Conservation (phyloP, 2,113 vertebrate genomes). For the Sceloporus undulatus region DNA sequence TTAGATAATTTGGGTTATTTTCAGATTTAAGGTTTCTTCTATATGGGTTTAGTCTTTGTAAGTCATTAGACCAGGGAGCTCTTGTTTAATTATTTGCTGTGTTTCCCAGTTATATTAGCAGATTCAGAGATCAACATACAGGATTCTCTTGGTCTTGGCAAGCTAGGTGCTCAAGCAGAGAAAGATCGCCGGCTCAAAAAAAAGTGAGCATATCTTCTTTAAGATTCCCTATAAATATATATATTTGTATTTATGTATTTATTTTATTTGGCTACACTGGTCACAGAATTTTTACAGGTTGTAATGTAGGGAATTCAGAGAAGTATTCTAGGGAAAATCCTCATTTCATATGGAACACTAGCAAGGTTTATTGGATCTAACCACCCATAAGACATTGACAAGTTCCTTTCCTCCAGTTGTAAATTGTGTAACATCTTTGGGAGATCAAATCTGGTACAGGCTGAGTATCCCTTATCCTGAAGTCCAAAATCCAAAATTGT, state of each 20-base stretch:
- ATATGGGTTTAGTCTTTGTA: neutral
- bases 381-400: neutral
- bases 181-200: conserved; percentile 94
- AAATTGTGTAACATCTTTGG: neutral
- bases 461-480: too few species aligned
- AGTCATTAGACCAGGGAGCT: neutral
- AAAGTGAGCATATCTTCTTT: conserved; percentile 83
- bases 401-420: too few species aligned
- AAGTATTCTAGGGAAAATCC: neutral
- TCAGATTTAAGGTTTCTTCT: neutral
- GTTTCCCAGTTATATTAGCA: conserved; percentile 72
- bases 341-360: neutral
- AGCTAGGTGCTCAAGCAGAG: conserved; percentile 95
- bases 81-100: conserved; percentile 25
- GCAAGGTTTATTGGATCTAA: too few species aligned
- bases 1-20: neutral
- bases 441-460: too few species aligned
- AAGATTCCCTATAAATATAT: neutral
- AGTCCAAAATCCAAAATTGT: too few species aligned
- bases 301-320: neutral
- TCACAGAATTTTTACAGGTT: neutral
- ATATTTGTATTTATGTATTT: neutral
- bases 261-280: neutral
- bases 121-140: conserved; percentile 90
- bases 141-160: conserved; percentile 91